Evolutionary conservation across 2,888 invertebrate genomes (phyloP).

Genomic region (Leucozona laternaria): DNA sequence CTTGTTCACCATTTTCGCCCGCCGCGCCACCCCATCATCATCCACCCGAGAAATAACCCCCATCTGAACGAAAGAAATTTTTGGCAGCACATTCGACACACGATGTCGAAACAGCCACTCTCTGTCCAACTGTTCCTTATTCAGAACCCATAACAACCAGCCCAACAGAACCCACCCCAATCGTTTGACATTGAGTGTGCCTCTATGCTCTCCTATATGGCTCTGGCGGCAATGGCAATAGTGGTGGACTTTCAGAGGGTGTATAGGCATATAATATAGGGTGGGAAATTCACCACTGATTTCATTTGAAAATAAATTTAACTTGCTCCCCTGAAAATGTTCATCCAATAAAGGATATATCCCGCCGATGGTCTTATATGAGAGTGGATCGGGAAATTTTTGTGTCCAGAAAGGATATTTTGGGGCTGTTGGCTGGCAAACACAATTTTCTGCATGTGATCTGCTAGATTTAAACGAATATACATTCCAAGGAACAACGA

Average conservation of each 20-base stretch:
- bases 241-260: neutral
- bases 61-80: slow-evolving; percentile 67
- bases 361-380: neutral
- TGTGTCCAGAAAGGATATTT: slow-evolving; percentile 57
- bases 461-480: slow-evolving; percentile 57
- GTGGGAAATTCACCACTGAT: slow-evolving; percentile 58
- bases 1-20: slow-evolving; percentile 52
- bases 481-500: slow-evolving; percentile 53
- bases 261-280: too few species aligned
- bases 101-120: slow-evolving; percentile 51
- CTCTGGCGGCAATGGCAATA: neutral
- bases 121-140: slow-evolving; percentile 1
- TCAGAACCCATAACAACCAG: neutral
- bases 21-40: slow-evolving; percentile 35
- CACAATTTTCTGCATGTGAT: slow-evolving; percentile 60
- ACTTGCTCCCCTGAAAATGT: slow-evolving; percentile 27
- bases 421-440: slow-evolving; percentile 60
- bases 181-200: slow-evolving; percentile 56
- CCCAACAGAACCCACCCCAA: slow-evolving; percentile 46
- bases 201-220: too few species aligned
- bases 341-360: slow-evolving; percentile 61
- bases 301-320: slow-evolving; percentile 29
- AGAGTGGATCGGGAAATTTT: slow-evolving; percentile 57
- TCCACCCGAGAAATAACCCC: slow-evolving; percentile 57
- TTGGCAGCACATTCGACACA: slow-evolving; percentile 73